These are phyloP conservation scores for Nipponacmea schrenckii DNA, from an alignment of 2,888 invertebrate species.

Conservation along the genomic window DNA sequence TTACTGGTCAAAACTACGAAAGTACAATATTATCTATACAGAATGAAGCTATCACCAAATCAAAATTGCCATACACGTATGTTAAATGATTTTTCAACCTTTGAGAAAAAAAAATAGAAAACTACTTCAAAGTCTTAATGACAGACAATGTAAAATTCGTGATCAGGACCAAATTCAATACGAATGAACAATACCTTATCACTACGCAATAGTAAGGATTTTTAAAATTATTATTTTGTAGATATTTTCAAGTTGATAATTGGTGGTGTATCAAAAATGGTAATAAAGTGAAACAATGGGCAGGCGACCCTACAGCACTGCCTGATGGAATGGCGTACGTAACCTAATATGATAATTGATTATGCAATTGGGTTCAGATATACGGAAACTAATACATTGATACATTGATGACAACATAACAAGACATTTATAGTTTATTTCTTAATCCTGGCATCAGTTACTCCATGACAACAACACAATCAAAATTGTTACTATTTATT, in stretches of 20 bases:
- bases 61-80: not conserved
- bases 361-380: not conserved
- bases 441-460: too few relatives aligned
- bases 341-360: not conserved
- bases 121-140: too few relatives aligned
- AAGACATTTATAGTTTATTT: too few relatives aligned
- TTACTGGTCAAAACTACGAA: constrained; percentile 32
- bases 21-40: constrained; percentile 32
- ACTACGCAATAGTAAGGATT: too few relatives aligned
- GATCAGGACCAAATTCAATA: too few relatives aligned
- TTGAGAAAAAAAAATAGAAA: too few relatives aligned
- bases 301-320: constrained; percentile 28
- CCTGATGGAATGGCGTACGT: constrained; percentile 39
- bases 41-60: constrained; percentile 22
- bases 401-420: too few relatives aligned
- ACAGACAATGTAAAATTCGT: too few relatives aligned
- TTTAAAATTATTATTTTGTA: constrained; percentile 15
- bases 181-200: too few relatives aligned
- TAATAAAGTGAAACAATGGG: constrained; percentile 38
- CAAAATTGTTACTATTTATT: not conserved
- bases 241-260: constrained; percentile 43
- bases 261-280: constrained; percentile 44
- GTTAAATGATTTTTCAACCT: not conserved
- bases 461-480: too few relatives aligned
- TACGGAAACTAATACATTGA: too few relatives aligned